Percentiles rank a stretch among this genome's conserved stretches.
phyloP scores from a whole-genome alignment of 2,888 invertebrate species.

The Perizoma affinitatum region DNA sequence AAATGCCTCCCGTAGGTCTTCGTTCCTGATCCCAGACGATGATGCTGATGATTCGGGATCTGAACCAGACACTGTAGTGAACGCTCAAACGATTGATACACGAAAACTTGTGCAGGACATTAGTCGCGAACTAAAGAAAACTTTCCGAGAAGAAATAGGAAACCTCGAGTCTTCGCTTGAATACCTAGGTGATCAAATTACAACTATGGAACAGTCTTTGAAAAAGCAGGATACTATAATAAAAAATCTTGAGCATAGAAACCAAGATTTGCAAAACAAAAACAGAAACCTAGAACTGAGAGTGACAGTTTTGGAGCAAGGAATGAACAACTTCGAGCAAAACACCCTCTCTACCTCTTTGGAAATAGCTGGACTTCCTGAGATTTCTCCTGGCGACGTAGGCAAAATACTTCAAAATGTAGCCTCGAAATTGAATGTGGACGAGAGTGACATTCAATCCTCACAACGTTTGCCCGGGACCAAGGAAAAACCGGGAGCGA shows the following conservation, averaged over 20 bases:
- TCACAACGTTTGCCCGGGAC: slow-evolving; percentile 24
- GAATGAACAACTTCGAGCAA: slow-evolving; percentile 20
- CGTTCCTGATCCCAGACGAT: slow-evolving; percentile 35
- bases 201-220: slow-evolving; percentile 8
- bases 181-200: slow-evolving; percentile 9
- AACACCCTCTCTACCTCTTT: slow-evolving; percentile 8
- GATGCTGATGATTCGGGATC: slow-evolving; percentile 25
- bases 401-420: slow-evolving; percentile 20
- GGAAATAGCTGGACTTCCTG: slow-evolving; percentile 17
- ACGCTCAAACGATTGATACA: slow-evolving; percentile 24
- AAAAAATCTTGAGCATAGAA: slow-evolving; percentile 13
- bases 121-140: slow-evolving; percentile 35
- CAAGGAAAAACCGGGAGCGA: slow-evolving; percentile 35
- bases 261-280: slow-evolving; percentile 5
- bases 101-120: slow-evolving; percentile 12
- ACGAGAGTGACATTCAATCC: slow-evolving; percentile 21
- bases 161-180: slow-evolving; percentile 22
- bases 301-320: slow-evolving; percentile 26
- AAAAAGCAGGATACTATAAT: slow-evolving; percentile 15
- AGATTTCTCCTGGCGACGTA: neutral
- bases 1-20: slow-evolving; percentile 33
- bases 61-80: slow-evolving; percentile 7
- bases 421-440: slow-evolving; percentile 30
- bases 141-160: slow-evolving; percentile 33
- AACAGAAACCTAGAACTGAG: slow-evolving; percentile 23